Evolutionary conservation across 2,113 vertebrate genomes (phyloP).

Genomic region (Myotis lucifugus): DNA sequence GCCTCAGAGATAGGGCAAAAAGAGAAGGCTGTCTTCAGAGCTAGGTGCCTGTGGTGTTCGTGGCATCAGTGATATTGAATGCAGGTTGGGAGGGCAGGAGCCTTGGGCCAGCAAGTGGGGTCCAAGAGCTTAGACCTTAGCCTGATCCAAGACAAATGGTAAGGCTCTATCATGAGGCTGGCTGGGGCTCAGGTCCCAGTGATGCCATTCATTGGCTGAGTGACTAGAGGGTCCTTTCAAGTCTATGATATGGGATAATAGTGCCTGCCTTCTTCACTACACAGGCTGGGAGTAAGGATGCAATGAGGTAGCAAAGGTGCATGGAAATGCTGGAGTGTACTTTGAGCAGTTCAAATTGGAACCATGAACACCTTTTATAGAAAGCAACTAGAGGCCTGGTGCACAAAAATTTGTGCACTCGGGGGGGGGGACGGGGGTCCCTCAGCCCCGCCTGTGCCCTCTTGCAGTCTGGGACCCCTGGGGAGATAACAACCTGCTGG

Average conservation of each 20-base stretch:
- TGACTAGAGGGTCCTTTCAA: neutral
- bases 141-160: neutral
- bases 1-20: neutral
- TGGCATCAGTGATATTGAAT: neutral
- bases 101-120: neutral
- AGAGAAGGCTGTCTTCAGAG: neutral
- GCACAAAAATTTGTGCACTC: no score
- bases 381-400: no score
- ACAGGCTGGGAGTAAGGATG: neutral
- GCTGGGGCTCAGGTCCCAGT: neutral
- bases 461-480: no score
- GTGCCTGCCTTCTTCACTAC: neutral
- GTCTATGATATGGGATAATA: neutral
- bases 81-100: neutral
- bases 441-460: no score
- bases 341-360: neutral
- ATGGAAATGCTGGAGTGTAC: neutral
- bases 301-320: neutral
- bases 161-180: neutral
- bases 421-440: no score
- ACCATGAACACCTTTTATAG: neutral
- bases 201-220: neutral
- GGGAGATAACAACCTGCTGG: no score
- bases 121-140: neutral
- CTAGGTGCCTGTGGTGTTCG: neutral